Conservation (phyloP, 2,113 vertebrate species). For the Cebidichthys violaceus region DNA sequence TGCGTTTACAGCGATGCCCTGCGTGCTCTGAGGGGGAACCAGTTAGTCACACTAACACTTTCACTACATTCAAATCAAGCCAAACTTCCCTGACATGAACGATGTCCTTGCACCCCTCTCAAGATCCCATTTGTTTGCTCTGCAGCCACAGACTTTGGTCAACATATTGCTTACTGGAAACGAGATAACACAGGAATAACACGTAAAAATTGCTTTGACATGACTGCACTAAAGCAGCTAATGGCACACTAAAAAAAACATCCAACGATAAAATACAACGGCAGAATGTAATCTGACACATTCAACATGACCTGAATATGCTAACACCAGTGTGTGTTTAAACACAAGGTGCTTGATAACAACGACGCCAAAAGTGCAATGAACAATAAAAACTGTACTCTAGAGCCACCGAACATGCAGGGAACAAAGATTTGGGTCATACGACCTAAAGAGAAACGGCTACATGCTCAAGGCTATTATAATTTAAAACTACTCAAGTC, state of each 20-base stretch:
- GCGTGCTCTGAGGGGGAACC: slow-evolving; percentile 35
- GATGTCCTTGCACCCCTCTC: background rate
- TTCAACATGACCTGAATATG: slow-evolving; percentile 24
- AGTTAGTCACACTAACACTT: slow-evolving; percentile 33
- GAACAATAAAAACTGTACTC: background rate
- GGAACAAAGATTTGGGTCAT: background rate
- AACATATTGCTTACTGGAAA: background rate
- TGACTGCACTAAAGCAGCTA: background rate
- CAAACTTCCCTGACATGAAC: slow-evolving; percentile 2
- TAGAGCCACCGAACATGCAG: background rate
- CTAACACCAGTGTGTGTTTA: background rate
- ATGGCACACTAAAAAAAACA: background rate
- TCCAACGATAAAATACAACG: slow-evolving; percentile 1
- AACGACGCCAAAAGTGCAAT: background rate
- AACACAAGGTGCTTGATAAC: background rate
- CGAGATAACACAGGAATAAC: background rate
- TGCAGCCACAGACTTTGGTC: background rate
- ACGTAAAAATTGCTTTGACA: no score
- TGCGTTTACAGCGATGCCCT: slow-evolving; percentile 25
- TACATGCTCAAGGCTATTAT: background rate
- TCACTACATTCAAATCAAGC: slow-evolving; percentile 22
- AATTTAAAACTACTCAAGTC: background rate
- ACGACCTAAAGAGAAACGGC: background rate
- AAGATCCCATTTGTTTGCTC: background rate
- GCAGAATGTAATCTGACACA: slow-evolving; percentile 5